These are phyloP conservation scores for Lepidochitona cinerea DNA, from an alignment of 2,888 invertebrate genomes.

Conservation along the genomic window DNA sequence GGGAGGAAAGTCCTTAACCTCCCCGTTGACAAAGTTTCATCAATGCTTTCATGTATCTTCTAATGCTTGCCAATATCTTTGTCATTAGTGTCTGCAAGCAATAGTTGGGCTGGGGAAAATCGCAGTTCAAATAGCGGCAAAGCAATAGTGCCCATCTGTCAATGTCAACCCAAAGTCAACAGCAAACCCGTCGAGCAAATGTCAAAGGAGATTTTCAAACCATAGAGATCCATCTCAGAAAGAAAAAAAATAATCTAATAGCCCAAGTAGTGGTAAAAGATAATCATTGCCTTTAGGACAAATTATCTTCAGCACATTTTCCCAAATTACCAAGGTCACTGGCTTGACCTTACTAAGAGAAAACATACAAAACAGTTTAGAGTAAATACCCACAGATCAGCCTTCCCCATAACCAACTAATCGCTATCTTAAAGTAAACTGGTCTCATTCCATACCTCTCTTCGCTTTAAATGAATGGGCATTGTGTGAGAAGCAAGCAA, in stretches of 20 bases:
- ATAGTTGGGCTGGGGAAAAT: neutral
- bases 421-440: neutral
- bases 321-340: neutral
- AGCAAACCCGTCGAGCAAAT: neutral
- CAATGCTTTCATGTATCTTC: neutral
- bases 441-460: too few relatives aligned
- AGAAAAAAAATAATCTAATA: neutral
- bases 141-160: neutral
- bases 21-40: neutral
- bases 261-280: neutral
- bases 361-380: slow-evolving; percentile 6
- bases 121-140: neutral
- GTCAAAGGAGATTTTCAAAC: neutral
- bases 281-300: neutral
- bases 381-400: neutral
- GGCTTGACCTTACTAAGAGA: neutral
- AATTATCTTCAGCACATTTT: neutral
- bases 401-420: neutral
- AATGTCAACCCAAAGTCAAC: neutral
- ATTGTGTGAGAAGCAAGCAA: too few relatives aligned
- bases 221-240: neutral
- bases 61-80: slow-evolving; percentile 1
- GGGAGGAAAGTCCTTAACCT: too few relatives aligned
- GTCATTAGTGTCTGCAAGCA: neutral
- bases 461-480: too few relatives aligned